A percentile compares a stretch with the other conserved stretches of the same genome.
Evolutionary conservation across 1,140 invertebrate species (phyloP).

Genomic region (Trichomalopsis sarcophagae): DNA sequence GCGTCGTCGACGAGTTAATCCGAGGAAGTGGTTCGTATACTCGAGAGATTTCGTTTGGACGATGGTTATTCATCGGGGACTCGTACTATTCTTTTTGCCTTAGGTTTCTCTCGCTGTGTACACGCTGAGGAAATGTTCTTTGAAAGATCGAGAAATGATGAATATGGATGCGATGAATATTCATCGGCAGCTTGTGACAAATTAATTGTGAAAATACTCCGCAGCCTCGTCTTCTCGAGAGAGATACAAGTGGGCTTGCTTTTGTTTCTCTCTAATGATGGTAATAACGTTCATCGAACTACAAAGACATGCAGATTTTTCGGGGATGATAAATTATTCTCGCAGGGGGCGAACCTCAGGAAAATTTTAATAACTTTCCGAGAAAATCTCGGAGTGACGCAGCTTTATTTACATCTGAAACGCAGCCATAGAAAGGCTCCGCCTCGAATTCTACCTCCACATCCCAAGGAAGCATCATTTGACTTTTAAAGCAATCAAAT

Average conservation of each 20-base stretch:
- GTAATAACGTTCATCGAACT: background rate
- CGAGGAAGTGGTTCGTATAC: background rate
- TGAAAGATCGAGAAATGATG: background rate
- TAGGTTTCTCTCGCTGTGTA: background rate
- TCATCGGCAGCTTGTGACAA: background rate
- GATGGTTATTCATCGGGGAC: constrained; percentile 15
- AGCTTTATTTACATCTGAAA: constrained; percentile 38
- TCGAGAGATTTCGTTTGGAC: background rate
- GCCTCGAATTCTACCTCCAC: background rate
- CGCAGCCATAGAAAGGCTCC: no score
- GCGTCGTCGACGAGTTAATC: background rate
- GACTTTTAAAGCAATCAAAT: constrained; percentile 40
- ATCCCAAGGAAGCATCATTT: constrained; percentile 17
- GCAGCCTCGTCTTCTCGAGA: no score
- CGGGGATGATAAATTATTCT: no score
- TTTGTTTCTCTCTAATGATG: background rate
- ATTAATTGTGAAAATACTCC: constrained; percentile 27
- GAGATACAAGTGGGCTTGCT: background rate
- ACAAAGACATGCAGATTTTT: background rate
- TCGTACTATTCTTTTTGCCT: background rate
- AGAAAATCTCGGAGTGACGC: no score
- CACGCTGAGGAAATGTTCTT: background rate
- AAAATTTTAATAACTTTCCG: no score
- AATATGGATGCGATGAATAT: background rate
- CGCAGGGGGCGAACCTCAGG: no score